Base-by-base conservation (phyloP, 2,888 invertebrate species). In the Papilio gigon region DNA sequence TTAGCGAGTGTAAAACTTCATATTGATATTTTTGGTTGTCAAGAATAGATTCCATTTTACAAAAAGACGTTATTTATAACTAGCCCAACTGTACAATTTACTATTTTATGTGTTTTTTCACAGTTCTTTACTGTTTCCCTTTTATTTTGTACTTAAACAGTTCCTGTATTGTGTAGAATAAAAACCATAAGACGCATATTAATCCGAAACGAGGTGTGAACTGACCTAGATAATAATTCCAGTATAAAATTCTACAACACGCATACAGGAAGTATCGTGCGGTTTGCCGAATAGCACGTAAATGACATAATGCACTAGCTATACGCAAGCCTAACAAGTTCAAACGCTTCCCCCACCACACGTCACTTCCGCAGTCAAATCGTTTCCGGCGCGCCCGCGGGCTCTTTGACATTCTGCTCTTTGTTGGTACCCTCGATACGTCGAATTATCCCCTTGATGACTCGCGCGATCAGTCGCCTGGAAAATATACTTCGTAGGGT, bases 291-390 rank as follows among this genome's bases (percentile, higher is more conserved):
- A 30, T 14, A 53, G 53, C 53, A 53, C 35, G 20, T 25, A 42
- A 56, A 30, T n/a, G 25, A 35, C 40, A 63, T 58, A 63, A 63
- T 44, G 47, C 68, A 59, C 56, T 40, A 64, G 35, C 30, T 20
- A 35, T 61, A 60, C 65, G 56, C 42, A 68, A 65, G 65, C 66
- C 65, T 71, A 70, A 76, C 75, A 78, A 68, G 68, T 73, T 68
- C 74, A 75, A 70, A 77, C 76, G 79, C 76, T 82, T 80, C 83
- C 85, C 81, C 80, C 80, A 75, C 77, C 77, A 80, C 86, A 86
- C 86, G 83, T 86, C 85, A 88, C 84, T 85, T 90, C 90, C 90
- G 89, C 83, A 83, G 86, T 84, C 85, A 83, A 88, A 90, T 86
- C 86, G 81, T 80, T 89, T 90, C 91, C 91, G 89, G 84, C 84